Base-by-base conservation (phyloP, 2,113 vertebrate species). In the Gadus chalcogrammus region DNA sequence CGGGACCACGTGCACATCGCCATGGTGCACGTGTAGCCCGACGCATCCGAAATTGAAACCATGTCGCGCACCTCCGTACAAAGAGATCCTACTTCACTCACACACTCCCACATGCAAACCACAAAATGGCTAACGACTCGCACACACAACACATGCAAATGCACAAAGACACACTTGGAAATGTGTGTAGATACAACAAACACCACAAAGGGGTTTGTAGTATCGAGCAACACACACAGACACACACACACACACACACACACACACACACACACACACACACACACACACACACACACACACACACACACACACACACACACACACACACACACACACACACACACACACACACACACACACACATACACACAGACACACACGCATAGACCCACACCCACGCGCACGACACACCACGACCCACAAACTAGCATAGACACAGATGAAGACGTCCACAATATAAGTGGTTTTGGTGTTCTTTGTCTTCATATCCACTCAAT, bases 321-420 rank as follows among this genome's bases (percentile, higher is more conserved):
- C 67, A 3, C 61, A 68, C 3, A 11, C 15, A 24, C 28, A 24
- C 72, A 72, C 63, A 64, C 28, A 28, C 67, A 70, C 35, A 53
- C 18, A 5, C 65, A 53, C 65, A 13, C 48, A 74, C 13, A 22
- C 74, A 70, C 59, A 12, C 67, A 53, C 35, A 66, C 38, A 22
- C 4, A 70, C 22, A n/a, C 42, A 8, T 38, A 53, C 35, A 61
- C 6, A 48, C 60, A 0, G 28, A 31, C 63, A 69, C 65, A 31
- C 15, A 20, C 27, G 11, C 60, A 61, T 12, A 61, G 2, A 61
- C n/a, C 1, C 20, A 61, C 60, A 58, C 55, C 1, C 55, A 5
- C 4, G n/a, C 55, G 17, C 55, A 58, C 55, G 1, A 1, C 8
- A 16, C 55, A 58, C 55, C 17, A 17, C 13, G 42, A 48, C 42